Base-by-base conservation (phyloP, 2,113 vertebrate genomes). In the Recurvirostra avosetta region DNA sequence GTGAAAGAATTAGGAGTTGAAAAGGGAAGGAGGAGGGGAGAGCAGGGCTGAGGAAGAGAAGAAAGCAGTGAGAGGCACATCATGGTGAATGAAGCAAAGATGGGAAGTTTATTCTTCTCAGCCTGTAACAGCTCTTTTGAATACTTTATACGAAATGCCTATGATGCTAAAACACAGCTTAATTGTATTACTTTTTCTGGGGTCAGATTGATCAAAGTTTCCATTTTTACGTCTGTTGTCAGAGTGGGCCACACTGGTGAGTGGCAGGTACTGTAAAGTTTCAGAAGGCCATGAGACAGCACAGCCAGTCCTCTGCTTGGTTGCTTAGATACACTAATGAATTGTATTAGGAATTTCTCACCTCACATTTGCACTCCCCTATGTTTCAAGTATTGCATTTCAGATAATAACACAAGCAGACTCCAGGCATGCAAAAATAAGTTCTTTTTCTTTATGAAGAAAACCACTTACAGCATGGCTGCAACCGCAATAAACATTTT, bases 11-110 rank as follows among this genome's bases (percentile, higher is more conserved):
- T 92, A 65, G 73, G 67, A 91, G 76, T 43, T 97, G 94, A 97
- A 97, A 97, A 92, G 96, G 53, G 78, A 87, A 94, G 96, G 96
- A 96, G 96, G 97, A 97, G 96, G 94, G 92, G 92, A 96, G 92
- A 94, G 70, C 11, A 50, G 45, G 50, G 58, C 66, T 95, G 96
- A 76, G 83, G 92, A 93, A 78, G 92, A 76, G 80, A 96, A 94
- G 91, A 91, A 85, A 95, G 70, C 62, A 38, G 77, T 56, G 77
- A 89, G 88, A 96, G 58, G 53, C 80, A 79, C 83, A 87, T 92
- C 66, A 26, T 32, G 45, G 70, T 92, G 67, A 96, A 87, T 91
- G 84, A 92, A 85, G 45, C 66, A 76, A 41, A 78, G 76, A 78
- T 78, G 73, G 65, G 63, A 94, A 71, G 34, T 86, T 94, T 92